Conservation (phyloP, 2,113 vertebrate species). For the Aegotheles bennettii region DNA sequence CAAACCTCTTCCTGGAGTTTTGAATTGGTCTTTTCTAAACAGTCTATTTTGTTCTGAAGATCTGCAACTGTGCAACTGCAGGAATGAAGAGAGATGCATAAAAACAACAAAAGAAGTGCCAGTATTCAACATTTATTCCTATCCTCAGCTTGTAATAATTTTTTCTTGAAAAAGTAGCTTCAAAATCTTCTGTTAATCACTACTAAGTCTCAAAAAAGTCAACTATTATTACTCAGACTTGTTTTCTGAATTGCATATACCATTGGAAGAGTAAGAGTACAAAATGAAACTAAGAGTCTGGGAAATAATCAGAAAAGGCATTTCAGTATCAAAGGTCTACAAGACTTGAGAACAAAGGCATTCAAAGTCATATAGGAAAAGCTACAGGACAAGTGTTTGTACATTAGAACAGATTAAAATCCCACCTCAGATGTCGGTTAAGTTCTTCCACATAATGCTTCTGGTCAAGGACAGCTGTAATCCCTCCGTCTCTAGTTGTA, state of each 20-base stretch:
- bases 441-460: conserved; percentile 98
- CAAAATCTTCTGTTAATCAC: background rate
- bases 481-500: conserved; percentile 79
- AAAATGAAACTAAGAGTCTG: background rate
- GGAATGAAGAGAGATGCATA: background rate
- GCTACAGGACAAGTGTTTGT: background rate
- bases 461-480: conserved; percentile 94
- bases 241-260: background rate
- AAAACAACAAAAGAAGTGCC: background rate
- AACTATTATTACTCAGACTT: background rate
- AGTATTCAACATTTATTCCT: background rate
- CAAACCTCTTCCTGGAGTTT: conserved; percentile 97
- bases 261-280: background rate
- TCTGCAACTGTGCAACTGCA: conserved; percentile 91
- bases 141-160: background rate
- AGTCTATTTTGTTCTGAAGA: conserved; percentile 95
- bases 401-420: background rate
- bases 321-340: background rate
- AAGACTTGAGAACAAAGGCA: background rate
- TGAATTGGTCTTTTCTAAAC: conserved; percentile 93
- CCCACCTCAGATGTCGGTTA: conserved; percentile 90
- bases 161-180: background rate
- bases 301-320: background rate
- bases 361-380: background rate
- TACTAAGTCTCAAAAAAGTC: background rate